phyloP scores from a whole-genome alignment of 2,888 invertebrate genomes.

The Dryomyza anilis region DNA sequence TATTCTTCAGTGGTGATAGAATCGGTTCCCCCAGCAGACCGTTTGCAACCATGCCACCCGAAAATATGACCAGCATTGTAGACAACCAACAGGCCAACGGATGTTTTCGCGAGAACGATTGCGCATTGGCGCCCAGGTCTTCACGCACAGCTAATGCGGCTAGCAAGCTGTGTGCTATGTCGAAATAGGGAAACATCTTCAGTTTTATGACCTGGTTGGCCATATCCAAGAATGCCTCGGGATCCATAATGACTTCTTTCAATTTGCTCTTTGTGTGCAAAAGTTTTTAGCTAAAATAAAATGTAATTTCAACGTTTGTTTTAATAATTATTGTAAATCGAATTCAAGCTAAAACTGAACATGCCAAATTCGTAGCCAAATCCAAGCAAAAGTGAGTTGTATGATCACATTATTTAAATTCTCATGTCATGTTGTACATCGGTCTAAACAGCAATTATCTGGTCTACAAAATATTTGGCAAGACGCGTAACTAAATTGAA shows the following conservation, averaged over 20 bases:
- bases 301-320: neutral
- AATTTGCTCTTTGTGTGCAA: neutral
- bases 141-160: slow-evolving; percentile 94
- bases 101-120: slow-evolving; percentile 93
- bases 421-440: slow-evolving; percentile 1
- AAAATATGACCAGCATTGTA: slow-evolving; percentile 97
- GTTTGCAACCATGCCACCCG: slow-evolving; percentile 95
- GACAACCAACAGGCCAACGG: slow-evolving; percentile 98
- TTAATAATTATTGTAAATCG: neutral
- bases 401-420: neutral
- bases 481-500: neutral
- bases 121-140: slow-evolving; percentile 89
- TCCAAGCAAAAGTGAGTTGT: neutral
- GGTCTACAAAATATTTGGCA: neutral
- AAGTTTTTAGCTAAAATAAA: slow-evolving; percentile 15
- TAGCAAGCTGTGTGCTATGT: slow-evolving; percentile 94
- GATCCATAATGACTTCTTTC: slow-evolving; percentile 72
- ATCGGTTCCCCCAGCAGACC: slow-evolving; percentile 93
- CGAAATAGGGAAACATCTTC: slow-evolving; percentile 99
- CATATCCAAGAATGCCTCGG: slow-evolving; percentile 95
- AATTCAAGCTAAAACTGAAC: neutral
- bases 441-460: neutral
- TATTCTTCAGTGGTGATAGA: slow-evolving; percentile 92
- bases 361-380: too few species aligned
- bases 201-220: slow-evolving; percentile 98